Base-by-base conservation (phyloP, 2,888 invertebrate species). In the Tipula lateralis region DNA sequence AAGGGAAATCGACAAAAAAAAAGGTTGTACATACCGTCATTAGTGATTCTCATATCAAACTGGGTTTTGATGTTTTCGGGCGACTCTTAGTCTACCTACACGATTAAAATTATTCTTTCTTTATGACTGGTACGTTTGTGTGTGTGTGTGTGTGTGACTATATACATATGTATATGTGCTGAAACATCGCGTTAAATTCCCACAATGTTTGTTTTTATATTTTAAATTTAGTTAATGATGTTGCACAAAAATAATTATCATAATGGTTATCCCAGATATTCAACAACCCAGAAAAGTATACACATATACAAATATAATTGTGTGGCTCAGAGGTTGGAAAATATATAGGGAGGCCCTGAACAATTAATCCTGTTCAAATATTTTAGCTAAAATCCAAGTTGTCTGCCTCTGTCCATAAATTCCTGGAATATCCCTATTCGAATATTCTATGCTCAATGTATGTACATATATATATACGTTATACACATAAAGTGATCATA, bases 401-500 rank as follows among this genome's bases (percentile, higher is more conserved):
- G 66, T 24, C 66, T 66, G 9, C 66, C 66, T 24, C 66, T 66
- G 66, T 9, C 66, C 24, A 66, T 66, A 66, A 66, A 66, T 66
- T 66, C 66, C 66, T 66, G 66, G 66, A 66, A 66, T 66, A 66
- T 66, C 19, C 66, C 66, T 66, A 24, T 36, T 36, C 36, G 36
- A 50, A 50, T 24, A 24, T 50, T 19, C n/a, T 50, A 19, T 50
- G 19, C 39, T 39, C 39, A 32, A 12, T 34, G 34, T 34, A 34
- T 34, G 84, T 84, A 85, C 83, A 34, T 44, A 44, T 44, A 44
- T 44, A 44, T 39, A 39, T 24, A 24, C 9, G 19, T 24, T n/a
- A 9, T 19, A 5, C 19, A 50, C 19, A 81, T 66, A 66, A 30
- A 84, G 84, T 83, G 84, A 85, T 86, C 86, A 86, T 86, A 85